Base-by-base conservation (phyloP, 1,140 invertebrate species). In the Calosoma granatense region DNA sequence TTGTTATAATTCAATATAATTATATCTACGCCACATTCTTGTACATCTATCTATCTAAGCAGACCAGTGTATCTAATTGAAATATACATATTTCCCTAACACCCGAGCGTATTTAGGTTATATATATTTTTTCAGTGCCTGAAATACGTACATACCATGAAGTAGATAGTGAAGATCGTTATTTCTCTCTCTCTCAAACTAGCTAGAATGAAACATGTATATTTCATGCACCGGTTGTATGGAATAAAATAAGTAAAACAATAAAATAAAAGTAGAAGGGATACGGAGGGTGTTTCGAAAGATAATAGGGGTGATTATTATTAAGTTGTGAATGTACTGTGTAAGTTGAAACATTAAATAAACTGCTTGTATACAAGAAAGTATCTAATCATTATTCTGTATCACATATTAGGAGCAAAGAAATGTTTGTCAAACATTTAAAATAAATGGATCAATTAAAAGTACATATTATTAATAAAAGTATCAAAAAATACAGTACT, bases 291-390 rank as follows among this genome's bases (percentile, higher is more conserved):
- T 57, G 55, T 55, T 54, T 61, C 56, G 56, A 51, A 59, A 60
- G 60, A 57, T 61, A 61, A 61, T 59, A 59, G 61, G 59, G 15
- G 41, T 47, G 41, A 47, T 47, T 47, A 47, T 47, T 11, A 47
- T 12, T 64, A 64, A 61, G 61, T 61, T 61, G 17, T 64, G 61
- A 61, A 64, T 64, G 63, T 64, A 64, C 23, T 56, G 57, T 64
- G 58, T 64, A 64, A 63, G 61, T 47, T 47, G 41, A 47, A 47
- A 47, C 9, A 47, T n/a, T 47, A 47, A 64, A 64, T 64, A 64
- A 64, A 64, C 60, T 64, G 63, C 63, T 64, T 64, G 58, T 64
- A 63, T 60, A 64, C 60, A 64, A 47, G 41, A 17, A 47, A 47
- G n/a, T 47, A n/a, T n/a, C n/a, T n/a, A n/a, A n/a, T n/a, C n/a